Evolutionary conservation across 2,888 invertebrate genomes (phyloP).

Genomic region (Plusia festucae): DNA sequence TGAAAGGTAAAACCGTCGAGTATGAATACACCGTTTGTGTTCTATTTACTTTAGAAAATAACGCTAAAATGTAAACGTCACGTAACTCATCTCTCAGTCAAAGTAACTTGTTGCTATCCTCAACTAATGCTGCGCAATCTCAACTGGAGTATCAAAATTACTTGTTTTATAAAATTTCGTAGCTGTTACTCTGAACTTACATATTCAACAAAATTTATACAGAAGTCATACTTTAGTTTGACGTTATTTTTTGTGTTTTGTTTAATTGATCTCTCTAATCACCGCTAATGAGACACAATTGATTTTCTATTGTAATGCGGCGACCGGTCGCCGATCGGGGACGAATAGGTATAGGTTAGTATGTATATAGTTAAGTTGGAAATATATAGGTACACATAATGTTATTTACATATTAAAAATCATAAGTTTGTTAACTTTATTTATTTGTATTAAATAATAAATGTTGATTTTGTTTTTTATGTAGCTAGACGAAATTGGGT

Average conservation of each 20-base stretch:
- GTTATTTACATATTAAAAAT: too few relatives aligned
- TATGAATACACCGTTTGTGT: too few relatives aligned
- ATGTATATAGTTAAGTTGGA: too few relatives aligned
- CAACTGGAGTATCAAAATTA: not conserved
- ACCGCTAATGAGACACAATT: too few relatives aligned
- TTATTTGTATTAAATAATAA: not conserved
- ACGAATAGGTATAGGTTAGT: too few relatives aligned
- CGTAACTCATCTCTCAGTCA: conserved; percentile 14
- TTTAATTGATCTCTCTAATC: too few relatives aligned
- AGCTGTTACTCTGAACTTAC: not conserved
- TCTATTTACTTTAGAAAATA: too few relatives aligned
- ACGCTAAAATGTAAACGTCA: not conserved
- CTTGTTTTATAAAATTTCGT: not conserved
- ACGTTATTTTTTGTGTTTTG: too few relatives aligned
- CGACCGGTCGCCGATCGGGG: too few relatives aligned
- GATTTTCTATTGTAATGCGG: too few relatives aligned
- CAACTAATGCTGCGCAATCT: conserved; percentile 27
- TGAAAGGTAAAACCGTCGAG: too few relatives aligned
- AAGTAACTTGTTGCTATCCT: conserved; percentile 39
- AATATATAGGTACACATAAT: too few relatives aligned
- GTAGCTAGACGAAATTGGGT: not conserved
- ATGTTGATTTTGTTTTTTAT: not conserved
- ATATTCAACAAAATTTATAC: not conserved
- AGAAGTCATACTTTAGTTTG: not conserved
- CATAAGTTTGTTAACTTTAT: not conserved